Evolutionary conservation across 2,113 vertebrate genomes (phyloP), one percentile per base, ranked within the genome.

Genomic region (Gila orcuttii): DNA sequence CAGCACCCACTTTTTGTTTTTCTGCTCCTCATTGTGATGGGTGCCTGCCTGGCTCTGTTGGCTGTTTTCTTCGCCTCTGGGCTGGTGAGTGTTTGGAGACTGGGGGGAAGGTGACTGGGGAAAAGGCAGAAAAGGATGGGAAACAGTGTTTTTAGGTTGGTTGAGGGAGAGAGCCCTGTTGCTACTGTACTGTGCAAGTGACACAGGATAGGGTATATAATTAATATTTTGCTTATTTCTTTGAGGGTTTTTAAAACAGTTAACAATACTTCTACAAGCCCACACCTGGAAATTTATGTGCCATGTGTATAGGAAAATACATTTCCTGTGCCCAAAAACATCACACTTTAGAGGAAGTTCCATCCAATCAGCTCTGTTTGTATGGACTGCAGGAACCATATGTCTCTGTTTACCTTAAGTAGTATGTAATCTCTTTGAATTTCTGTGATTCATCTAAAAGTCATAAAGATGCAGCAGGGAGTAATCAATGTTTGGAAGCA

Each of bases 1-100:
- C 98, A 99, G 96, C 97, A 99, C 94, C 97, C 97, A 83, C 96
- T 99, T 84, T 96, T 99, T 93, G 97, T 98, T 89, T 99, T 99
- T 91, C 93, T 99, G 94, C 96, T 99, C 89, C 96, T 99, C 90
- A 98, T 99, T 93, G 96, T 99, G 89, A 98, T 98, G 96, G 97
- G 97, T 93, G 95, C 97, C 91, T 99, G 97, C 92, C 93, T 99
- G 89, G 97, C 97, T 90, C 94, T 99, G 87, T 96, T 99, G 77
- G 96, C 95, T 86, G 96, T 99, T 88, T 99, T 99, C 96, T 99
- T 99, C 94, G 97, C 97, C 92, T 96, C 97, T 60, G 96, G 97
- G 91, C 95, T 98, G 97, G 98, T 98, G 95, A 98, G 98, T 92
- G 79, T 64, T 85, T 84, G 83, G 52, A 71, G 9, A 77, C 52